Evolutionary conservation across 2,797 vertebrate species (phyloP).

Genomic region (Hemitrygon akajei): DNA sequence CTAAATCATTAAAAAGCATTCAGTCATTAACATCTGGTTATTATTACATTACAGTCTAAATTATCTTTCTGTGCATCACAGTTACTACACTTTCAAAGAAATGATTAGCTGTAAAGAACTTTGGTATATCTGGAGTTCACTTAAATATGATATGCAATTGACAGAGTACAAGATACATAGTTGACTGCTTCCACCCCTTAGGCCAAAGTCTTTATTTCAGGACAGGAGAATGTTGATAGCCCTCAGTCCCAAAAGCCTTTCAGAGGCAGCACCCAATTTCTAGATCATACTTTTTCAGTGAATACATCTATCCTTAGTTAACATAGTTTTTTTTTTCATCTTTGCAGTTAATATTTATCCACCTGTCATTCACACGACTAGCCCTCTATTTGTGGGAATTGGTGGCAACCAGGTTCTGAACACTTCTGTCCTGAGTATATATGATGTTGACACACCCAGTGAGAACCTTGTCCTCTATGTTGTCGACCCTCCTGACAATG

Average conservation of each 20-base stretch:
- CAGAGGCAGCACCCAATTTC: not conserved
- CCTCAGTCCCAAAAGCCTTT: not conserved
- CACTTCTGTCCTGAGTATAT: slow-evolving; percentile 55
- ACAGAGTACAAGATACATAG: too few relatives aligned
- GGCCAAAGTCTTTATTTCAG: not conserved
- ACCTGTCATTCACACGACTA: slow-evolving; percentile 56
- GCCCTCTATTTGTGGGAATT: slow-evolving; percentile 68
- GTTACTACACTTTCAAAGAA: too few relatives aligned
- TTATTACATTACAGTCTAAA: too few relatives aligned
- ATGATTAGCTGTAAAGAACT: too few relatives aligned
- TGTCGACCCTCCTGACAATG: slow-evolving; percentile 63
- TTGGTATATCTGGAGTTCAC: not conserved
- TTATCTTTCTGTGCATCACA: too few relatives aligned
- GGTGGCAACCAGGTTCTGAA: slow-evolving; percentile 60
- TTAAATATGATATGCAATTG: not conserved
- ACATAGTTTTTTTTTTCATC: not conserved
- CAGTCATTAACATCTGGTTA: too few relatives aligned
- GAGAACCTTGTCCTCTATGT: slow-evolving; percentile 62
- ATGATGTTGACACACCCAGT: slow-evolving; percentile 49
- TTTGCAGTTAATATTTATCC: slow-evolving; percentile 57
- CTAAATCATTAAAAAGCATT: too few relatives aligned
- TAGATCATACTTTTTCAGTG: not conserved
- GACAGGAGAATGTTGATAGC: not conserved
- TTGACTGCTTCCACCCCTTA: not conserved
- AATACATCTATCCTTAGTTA: not conserved